Evolutionary conservation across 1,140 invertebrate genomes (phyloP).

Genomic region (Eriocheir sinensis): DNA sequence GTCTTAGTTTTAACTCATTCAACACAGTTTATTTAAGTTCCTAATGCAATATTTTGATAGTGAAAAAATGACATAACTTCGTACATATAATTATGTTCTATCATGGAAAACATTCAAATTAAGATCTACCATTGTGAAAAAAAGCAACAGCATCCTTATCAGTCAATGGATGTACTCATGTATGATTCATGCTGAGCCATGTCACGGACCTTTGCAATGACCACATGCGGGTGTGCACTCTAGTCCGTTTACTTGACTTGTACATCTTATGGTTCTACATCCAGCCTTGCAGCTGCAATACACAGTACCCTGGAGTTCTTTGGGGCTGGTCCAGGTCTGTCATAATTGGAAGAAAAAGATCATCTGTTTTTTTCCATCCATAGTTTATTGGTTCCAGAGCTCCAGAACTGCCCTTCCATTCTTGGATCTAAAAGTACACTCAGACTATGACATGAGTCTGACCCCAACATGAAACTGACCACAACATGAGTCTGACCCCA

Average conservation of each 20-base stretch:
- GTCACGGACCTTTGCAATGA: background rate
- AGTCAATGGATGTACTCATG: background rate
- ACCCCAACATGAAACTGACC: too few species aligned
- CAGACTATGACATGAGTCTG: too few species aligned
- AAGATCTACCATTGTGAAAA: conserved; percentile 10
- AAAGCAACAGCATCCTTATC: background rate
- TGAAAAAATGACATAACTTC: too few species aligned
- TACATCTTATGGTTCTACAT: conserved; percentile 42
- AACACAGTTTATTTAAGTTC: too few species aligned
- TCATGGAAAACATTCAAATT: too few species aligned
- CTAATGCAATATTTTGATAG: background rate
- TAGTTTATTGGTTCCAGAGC: conserved; percentile 42
- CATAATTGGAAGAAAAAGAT: conserved; percentile 38
- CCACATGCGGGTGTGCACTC: conserved; percentile 39
- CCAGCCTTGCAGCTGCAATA: conserved; percentile 31
- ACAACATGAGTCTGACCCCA: too few species aligned
- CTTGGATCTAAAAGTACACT: conserved; percentile 53
- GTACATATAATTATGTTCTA: background rate
- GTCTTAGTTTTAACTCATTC: too few species aligned
- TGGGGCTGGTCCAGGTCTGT: conserved; percentile 18
- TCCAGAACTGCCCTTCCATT: conserved; percentile 44
- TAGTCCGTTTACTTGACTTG: background rate
- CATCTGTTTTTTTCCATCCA: too few species aligned
- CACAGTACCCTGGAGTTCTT: conserved; percentile 36
- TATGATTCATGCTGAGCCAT: background rate